Conservation (phyloP, 2,797 vertebrate species). For the Mus spretus region DNA sequence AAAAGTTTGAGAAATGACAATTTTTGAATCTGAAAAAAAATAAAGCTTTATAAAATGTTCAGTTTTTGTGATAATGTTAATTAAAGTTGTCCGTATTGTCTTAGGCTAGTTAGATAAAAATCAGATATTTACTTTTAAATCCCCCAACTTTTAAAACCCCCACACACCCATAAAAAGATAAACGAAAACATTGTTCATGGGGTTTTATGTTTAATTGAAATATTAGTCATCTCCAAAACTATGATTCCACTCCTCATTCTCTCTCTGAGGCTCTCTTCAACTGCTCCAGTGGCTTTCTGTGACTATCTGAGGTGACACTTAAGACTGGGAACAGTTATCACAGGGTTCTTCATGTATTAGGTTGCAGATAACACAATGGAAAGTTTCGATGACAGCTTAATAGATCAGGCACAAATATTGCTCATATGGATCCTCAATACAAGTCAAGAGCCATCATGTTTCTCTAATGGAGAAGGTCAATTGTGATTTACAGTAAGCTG, state of each 20-base stretch:
- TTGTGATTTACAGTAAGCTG: slow-evolving; percentile 5
- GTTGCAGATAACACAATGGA: neutral
- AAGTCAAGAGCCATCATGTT: slow-evolving; percentile 13
- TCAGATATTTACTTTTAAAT: slow-evolving; percentile 16
- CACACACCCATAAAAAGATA: slow-evolving; percentile 38
- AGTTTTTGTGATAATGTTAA: neutral
- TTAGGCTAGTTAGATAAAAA: slow-evolving; percentile 45
- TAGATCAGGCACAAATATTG: neutral
- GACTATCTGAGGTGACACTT: neutral
- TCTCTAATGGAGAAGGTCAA: neutral
- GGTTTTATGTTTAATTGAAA: slow-evolving; percentile 12
- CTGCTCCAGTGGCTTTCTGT: neutral
- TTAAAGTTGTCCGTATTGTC: neutral
- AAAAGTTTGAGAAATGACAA: neutral
- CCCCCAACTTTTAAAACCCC: slow-evolving; percentile 41
- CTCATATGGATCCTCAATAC: neutral
- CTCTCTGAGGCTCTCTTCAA: neutral
- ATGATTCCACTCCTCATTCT: neutral
- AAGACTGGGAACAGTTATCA: neutral
- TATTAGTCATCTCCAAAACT: neutral
- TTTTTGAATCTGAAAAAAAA: neutral
- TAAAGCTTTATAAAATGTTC: neutral
- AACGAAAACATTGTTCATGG: neutral
- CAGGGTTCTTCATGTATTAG: slow-evolving; percentile 1
- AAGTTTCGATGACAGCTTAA: neutral